These are phyloP conservation scores for Drosophila kokeensis DNA, from an alignment of 2,888 invertebrate species.

Conservation along the genomic window DNA sequence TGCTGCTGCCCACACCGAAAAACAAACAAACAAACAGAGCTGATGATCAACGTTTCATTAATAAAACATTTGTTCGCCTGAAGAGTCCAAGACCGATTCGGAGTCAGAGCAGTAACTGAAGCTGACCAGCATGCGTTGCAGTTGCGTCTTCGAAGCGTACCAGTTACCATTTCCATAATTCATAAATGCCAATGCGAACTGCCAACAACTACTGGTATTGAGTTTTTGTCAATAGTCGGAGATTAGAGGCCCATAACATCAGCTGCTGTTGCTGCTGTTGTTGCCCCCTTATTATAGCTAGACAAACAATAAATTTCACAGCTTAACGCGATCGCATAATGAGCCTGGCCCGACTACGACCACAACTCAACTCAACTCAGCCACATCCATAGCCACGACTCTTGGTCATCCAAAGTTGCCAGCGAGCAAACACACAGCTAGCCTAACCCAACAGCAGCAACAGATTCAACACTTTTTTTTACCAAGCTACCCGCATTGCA, in stretches of 20 bases:
- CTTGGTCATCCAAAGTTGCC: constrained; percentile 55
- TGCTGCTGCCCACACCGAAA: constrained; percentile 50
- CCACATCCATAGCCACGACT: constrained; percentile 14
- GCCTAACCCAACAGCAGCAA: constrained; percentile 22
- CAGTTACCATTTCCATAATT: constrained; percentile 74
- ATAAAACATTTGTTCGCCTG: constrained; percentile 78
- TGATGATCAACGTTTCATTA: constrained; percentile 75
- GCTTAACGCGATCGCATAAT: constrained; percentile 84
- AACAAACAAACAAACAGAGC: constrained; percentile 21
- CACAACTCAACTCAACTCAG: not conserved
- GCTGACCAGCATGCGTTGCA: constrained; percentile 41
- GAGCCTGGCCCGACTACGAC: constrained; percentile 56
- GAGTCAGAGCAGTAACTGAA: constrained; percentile 6
- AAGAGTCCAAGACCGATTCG: constrained; percentile 34
- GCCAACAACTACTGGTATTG: constrained; percentile 83
- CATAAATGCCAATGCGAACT: constrained; percentile 78
- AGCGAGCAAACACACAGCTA: constrained; percentile 59
- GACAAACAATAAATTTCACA: constrained; percentile 82
- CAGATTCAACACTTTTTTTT: constrained; percentile 69
- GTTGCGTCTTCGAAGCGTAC: constrained; percentile 53
- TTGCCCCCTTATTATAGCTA: constrained; percentile 57
- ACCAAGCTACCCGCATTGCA: constrained; percentile 16
- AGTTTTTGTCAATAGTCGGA: constrained; percentile 79
- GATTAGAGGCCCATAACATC: constrained; percentile 68
- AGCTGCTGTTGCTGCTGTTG: constrained; percentile 19